phyloP scores from a whole-genome alignment of 2,113 vertebrate species.

The Acanthochromis polyacanthus region DNA sequence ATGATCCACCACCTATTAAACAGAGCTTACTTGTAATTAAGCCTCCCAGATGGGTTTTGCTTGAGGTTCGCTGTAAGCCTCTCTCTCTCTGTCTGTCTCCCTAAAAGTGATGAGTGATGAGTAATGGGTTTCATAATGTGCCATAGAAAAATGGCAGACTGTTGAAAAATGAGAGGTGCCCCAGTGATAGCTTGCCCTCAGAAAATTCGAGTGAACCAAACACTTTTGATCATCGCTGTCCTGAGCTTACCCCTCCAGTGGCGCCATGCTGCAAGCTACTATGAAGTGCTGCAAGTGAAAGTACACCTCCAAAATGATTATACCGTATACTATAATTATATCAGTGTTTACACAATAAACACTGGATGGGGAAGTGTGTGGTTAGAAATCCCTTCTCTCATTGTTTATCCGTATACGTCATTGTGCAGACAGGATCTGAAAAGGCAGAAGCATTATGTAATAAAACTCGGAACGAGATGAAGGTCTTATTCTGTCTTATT shows the following conservation, averaged over 20 bases:
- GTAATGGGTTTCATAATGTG: conserved; percentile 64
- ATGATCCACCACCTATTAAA: conserved; percentile 77
- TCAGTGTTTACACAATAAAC: conserved; percentile 17
- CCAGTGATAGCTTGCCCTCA: conserved; percentile 1
- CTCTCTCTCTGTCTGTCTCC: conserved; percentile 48
- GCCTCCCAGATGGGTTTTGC: conserved; percentile 72
- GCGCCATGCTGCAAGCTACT: not conserved
- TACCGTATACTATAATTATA: conserved; percentile 3
- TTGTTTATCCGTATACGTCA: conserved; percentile 4
- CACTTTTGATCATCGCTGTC: conserved; percentile 18
- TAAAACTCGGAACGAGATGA: conserved; percentile 18
- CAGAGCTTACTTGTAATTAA: conserved; percentile 79
- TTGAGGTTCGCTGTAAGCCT: conserved; percentile 63
- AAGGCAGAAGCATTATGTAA: conserved; percentile 30
- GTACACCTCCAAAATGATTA: not conserved
- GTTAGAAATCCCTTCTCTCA: conserved; percentile 8
- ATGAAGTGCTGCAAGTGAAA: not conserved
- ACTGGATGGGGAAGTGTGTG: conserved; percentile 1
- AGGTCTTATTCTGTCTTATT: conserved; percentile 4
- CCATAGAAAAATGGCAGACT: conserved; percentile 62
- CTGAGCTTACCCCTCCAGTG: conserved; percentile 12
- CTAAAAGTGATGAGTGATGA: conserved; percentile 62
- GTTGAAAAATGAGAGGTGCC: conserved; percentile 49
- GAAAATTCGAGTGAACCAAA: conserved; percentile 17
- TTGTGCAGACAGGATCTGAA: not conserved